Evolutionary conservation across 2,797 vertebrate species (phyloP).

Genomic region (Anableps anableps): DNA sequence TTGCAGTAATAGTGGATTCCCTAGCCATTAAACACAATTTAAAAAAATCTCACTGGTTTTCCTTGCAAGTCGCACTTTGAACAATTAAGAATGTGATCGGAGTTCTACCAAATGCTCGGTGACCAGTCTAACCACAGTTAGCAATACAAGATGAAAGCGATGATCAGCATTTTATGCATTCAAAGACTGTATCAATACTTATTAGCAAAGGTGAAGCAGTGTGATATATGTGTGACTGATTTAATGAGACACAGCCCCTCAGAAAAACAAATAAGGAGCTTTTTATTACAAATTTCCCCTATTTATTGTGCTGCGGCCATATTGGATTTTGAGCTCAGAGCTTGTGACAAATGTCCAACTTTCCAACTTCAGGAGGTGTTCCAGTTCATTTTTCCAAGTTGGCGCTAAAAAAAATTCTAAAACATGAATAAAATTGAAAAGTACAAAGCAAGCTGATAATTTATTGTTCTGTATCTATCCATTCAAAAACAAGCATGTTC

Average conservation of each 20-base stretch:
- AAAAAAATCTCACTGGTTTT: background rate
- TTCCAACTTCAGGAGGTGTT: background rate
- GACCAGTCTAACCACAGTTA: background rate
- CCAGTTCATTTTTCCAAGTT: background rate
- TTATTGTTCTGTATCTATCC: no score
- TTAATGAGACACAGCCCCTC: no score
- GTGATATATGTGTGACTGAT: no score
- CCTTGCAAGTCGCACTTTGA: no score
- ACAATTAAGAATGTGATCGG: background rate
- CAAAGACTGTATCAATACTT: no score
- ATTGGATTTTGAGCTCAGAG: no score
- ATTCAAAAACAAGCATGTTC: no score
- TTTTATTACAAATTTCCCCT: background rate
- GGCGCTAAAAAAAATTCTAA: background rate
- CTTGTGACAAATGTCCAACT: background rate
- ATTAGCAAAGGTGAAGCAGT: no score
- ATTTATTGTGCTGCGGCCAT: background rate
- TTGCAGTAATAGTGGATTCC: background rate
- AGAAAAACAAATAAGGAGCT: background rate
- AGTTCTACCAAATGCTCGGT: background rate
- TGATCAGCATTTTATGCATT: background rate
- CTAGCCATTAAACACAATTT: background rate
- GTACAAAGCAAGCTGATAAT: no score
- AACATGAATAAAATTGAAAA: background rate
- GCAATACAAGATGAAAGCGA: background rate